Base-by-base conservation (phyloP, 2,888 invertebrate species). In the Tachina fera region DNA sequence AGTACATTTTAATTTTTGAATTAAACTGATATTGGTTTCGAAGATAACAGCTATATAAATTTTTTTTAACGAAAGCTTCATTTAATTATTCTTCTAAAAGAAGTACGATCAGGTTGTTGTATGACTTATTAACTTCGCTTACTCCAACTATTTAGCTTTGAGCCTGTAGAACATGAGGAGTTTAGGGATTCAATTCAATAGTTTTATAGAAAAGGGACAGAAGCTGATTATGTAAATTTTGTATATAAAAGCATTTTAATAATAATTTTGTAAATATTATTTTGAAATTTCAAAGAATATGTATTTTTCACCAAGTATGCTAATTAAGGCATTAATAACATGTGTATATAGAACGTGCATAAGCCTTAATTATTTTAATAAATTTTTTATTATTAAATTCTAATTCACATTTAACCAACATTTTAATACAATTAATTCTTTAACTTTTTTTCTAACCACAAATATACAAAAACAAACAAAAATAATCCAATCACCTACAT, bases 371-470 rank as follows among this genome's bases (percentile, higher is more conserved):
- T 39, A 58, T 47, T 61, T 63, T 11, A 53, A n/a, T 22, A 13
- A 9, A 47, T 60, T 60, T 31, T 63, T 3, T 58, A 19, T 67
- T 39, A 39, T 63, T 45, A 11, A 31, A 19, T 65, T 10, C 49
- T 41, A 72, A n/a, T 60, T 63, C 11, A 53, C 49, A 80, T 68
- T 80, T 77, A 75, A 78, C 65, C 45, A 72, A 82, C 60, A 67
- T 79, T 82, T 67, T 84, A 71, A 72, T 58, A 53, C 31, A 71
- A 89, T 47, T 75, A 77, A 22, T 58, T 49, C 68, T 77, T 81
- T 79, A 81, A 83, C 83, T 81, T 79, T 82, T 76, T 72, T 60
- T 75, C 71, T 80, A 76, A 78, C 49, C 31, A 56, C 31, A 31
- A 31, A 31, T 6, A 31, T 6, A 31, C 6, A 31, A 65, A 45